Evolutionary conservation across 2,888 invertebrate species (phyloP).

Genomic region (Hydrotaea diabolus): DNA sequence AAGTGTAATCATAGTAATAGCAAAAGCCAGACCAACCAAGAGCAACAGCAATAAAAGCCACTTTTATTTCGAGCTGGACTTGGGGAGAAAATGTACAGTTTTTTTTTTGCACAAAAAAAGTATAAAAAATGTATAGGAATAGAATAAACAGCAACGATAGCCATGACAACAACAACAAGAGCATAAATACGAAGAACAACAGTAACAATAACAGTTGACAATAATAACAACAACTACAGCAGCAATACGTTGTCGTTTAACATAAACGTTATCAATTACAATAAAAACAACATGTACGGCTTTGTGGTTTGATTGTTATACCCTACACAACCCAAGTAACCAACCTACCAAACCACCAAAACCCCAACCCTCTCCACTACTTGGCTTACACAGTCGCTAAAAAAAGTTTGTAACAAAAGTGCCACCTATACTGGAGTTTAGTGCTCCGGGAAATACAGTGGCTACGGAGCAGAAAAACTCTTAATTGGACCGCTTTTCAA

Average conservation of each 20-base stretch:
- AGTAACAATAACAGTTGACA: slow-evolving; percentile 8
- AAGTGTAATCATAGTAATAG: not conserved
- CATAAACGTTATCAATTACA: slow-evolving; percentile 66
- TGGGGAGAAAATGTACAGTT: slow-evolving; percentile 59
- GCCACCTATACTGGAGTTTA: too few relatives aligned
- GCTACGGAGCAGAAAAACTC: too few relatives aligned
- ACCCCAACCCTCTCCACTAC: too few relatives aligned
- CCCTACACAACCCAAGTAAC: slow-evolving; percentile 16
- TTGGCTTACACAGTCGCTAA: too few relatives aligned
- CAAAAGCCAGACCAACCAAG: not conserved
- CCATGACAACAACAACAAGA: slow-evolving; percentile 32
- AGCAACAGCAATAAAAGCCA: not conserved
- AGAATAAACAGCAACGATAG: slow-evolving; percentile 50
- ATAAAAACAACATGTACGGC: slow-evolving; percentile 61
- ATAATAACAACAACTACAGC: slow-evolving; percentile 27
- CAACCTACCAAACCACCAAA: too few relatives aligned
- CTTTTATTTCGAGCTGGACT: slow-evolving; percentile 16
- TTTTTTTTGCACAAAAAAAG: slow-evolving; percentile 56
- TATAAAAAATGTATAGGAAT: slow-evolving; percentile 32
- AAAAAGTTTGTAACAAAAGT: too few relatives aligned
- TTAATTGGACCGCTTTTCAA: too few relatives aligned
- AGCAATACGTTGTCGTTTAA: slow-evolving; percentile 57
- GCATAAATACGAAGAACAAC: not conserved
- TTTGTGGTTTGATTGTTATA: slow-evolving; percentile 57
- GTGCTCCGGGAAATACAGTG: not conserved